Base-by-base conservation (phyloP, 2,113 vertebrate species). In the Bubo blakistoni region DNA sequence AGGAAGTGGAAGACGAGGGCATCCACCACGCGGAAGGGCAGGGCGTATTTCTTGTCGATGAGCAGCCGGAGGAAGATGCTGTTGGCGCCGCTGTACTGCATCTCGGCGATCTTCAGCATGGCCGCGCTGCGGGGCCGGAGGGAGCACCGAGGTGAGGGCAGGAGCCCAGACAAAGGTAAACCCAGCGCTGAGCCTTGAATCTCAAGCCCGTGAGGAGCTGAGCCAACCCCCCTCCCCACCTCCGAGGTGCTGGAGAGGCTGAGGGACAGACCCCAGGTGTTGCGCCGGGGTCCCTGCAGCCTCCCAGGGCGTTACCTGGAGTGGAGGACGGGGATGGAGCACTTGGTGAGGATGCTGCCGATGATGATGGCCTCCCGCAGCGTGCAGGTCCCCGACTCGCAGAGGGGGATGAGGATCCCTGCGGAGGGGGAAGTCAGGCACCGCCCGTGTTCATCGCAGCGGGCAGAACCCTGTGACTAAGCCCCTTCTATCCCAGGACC, bases 1-100 rank as follows among this genome's bases (percentile, higher is more conserved):
- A 99, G 98, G 98, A 99, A 99, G 97, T 99, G 99, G 74, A 99
- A 99, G 77, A 99, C 98, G 52, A 99, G 98, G n/a, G 99, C 99
- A 10, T 99, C 99, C 12, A 99, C 98, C 77, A 99, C 99, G 2
- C 99, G 99, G 98, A 99, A 99, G 63, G 99, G 99, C 98, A 99
- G 98, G 3, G 99, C 99, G 2, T 99, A 99, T 24, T 99, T 99
- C 98, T 99, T 99, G 96, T 99, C 99, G 7, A 99, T 98, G 93
- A 99, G 94, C 66, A 99, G 98, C 2, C 99, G 98, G 57, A 99
- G 98, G 97, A 99, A 99, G 97, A 99, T 99, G 97, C 99, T 99
- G 98, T 99, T 99, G 96, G 99, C 99, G 0, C 99, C 99, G 2
- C 98, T 99, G 96, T 99, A 99, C 51, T 98, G 99, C 99, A 99